Evolutionary conservation across 2,888 invertebrate genomes (phyloP), one percentile per base, ranked within the genome.

Genomic region (Parascotia fuliginaria): DNA sequence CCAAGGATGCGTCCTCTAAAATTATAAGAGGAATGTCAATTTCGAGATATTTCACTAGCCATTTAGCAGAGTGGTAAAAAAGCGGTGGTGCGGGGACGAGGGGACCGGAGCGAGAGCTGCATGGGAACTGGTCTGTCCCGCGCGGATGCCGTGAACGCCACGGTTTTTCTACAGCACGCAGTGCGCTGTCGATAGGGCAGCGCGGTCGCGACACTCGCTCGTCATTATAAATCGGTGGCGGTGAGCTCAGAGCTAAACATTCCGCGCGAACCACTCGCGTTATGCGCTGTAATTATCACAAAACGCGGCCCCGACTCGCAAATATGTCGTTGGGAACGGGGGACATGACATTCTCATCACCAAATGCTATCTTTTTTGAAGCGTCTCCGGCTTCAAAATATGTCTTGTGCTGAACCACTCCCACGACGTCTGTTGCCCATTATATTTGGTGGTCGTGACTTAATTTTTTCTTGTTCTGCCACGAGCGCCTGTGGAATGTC

Each of bases 341-440:
- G 80, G 88, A 91, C 92, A 92, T 91, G 91, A 91, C 91, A 89
- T 92, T 91, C 91, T 91, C 91, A 91, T 91, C 92, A 91, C 91
- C 88, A 79, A 90, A 85, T 81, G 85, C 70, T 82, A 62, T 54
- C 70, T 82, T 90, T 90, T 91, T 89, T 83, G 77, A 72, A 77
- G 53, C 70, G 73, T 77, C 79, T 77, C 75, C 71, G 67, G 70
- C 72, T 70, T 65, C 81, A 66, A 85, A 81, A 82, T 81, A 81
- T 77, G 81, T 77, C 72, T 77, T 68, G 70, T 60, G 63, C 67
- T 66, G 78, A 76, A 70, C 77, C 82, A 84, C 86, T 89, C 89
- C 85, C 89, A 89, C 88, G 89, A 83, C 79, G 81, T 75, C 76
- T 69, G 46, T 63, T 60, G 56, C 62, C 75, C 75, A 70, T 80